Evolutionary conservation across 2,113 vertebrate species (phyloP).

Genomic region (Saguinus imperator): DNA sequence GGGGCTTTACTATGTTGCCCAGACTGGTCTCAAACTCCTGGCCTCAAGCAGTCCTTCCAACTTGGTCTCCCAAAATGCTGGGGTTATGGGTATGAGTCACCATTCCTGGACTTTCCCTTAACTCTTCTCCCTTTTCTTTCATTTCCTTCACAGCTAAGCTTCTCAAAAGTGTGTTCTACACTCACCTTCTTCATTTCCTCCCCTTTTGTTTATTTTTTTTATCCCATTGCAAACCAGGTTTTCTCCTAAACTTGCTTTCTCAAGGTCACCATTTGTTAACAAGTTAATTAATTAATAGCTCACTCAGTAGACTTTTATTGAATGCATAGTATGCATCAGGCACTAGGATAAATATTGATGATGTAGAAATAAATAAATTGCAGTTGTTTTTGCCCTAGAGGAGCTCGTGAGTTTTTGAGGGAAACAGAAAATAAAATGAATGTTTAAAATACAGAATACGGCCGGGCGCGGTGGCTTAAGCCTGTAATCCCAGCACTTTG

Average conservation of each 20-base stretch:
- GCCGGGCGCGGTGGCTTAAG: too few species aligned
- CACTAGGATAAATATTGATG: background rate
- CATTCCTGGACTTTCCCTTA: too few species aligned
- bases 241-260: conserved; percentile 5
- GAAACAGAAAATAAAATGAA: conserved; percentile 28
- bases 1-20: too few species aligned
- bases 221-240: background rate
- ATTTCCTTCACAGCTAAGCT: background rate
- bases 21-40: too few species aligned
- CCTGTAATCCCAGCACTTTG: too few species aligned
- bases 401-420: background rate
- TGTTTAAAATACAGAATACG: background rate
- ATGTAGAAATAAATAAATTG: conserved; percentile 6
- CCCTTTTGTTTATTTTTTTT: background rate
- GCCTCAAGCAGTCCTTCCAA: too few species aligned
- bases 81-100: too few species aligned
- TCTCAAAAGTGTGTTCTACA: background rate
- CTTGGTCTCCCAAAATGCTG: too few species aligned
- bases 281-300: conserved; percentile 29
- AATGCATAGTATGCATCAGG: background rate
- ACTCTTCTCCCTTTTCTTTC: background rate
- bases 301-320: background rate
- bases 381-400: background rate
- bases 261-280: background rate
- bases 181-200: background rate